These are phyloP conservation scores for Hoplias malabaricus DNA, from an alignment of 2,113 vertebrate species.

Conservation along the genomic window DNA sequence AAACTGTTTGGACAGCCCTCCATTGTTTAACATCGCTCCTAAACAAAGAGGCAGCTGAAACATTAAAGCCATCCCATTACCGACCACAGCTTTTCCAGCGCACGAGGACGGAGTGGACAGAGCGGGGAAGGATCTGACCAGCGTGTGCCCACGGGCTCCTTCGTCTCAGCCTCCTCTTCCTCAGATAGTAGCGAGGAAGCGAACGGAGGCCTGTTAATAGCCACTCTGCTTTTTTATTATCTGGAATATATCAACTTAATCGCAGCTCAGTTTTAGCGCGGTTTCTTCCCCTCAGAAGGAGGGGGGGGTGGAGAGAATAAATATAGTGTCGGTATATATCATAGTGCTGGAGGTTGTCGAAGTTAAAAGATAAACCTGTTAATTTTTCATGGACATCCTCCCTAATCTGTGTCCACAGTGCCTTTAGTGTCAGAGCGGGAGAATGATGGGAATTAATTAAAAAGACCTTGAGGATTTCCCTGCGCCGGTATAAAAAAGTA, in stretches of 20 bases:
- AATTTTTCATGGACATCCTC: slow-evolving; percentile 74
- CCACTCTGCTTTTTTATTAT: slow-evolving; percentile 74
- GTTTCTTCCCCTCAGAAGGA: slow-evolving; percentile 61
- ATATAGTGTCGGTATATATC: slow-evolving; percentile 32
- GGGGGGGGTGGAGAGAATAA: not conserved
- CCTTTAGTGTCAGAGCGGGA: slow-evolving; percentile 67
- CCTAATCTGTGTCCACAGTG: slow-evolving; percentile 71
- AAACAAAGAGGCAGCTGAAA: not conserved
- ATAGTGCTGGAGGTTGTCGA: slow-evolving; percentile 28
- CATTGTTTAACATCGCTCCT: not conserved
- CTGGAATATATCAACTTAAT: slow-evolving; percentile 75
- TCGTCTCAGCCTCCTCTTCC: slow-evolving; percentile 45
- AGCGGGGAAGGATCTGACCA: not conserved
- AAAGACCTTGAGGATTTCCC: slow-evolving; percentile 60
- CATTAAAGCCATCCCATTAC: not conserved
- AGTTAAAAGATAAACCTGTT: slow-evolving; percentile 75
- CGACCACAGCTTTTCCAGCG: not conserved
- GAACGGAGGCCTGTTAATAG: slow-evolving; percentile 60
- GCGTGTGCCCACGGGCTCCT: not conserved
- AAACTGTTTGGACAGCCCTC: slow-evolving; percentile 11
- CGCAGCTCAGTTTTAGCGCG: slow-evolving; percentile 66
- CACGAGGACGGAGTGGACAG: not conserved
- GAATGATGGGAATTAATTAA: slow-evolving; percentile 63
- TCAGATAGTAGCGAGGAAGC: slow-evolving; percentile 43
- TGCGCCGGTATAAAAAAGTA: slow-evolving; percentile 37